Conservation (phyloP, 2,888 invertebrate species). For the Bellardia bayeri region DNA sequence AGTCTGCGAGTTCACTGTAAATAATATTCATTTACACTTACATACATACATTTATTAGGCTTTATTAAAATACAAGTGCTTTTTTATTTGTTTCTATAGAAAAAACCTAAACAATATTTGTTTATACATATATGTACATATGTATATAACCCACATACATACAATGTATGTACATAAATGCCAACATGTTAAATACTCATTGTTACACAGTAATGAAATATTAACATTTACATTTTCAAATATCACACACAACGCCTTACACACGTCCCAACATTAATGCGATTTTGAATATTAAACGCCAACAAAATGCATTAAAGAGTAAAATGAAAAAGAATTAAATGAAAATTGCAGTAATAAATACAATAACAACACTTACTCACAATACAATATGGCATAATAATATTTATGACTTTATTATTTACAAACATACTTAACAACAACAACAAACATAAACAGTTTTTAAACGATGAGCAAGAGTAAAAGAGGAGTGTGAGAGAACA, state of each 20-base stretch:
- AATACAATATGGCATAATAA: constrained; percentile 37
- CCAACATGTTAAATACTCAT: too few species aligned
- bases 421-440: background rate
- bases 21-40: background rate
- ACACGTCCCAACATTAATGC: constrained; percentile 26
- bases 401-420: constrained; percentile 67
- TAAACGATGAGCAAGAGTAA: background rate
- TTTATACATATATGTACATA: too few species aligned
- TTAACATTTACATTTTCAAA: constrained; percentile 9
- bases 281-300: constrained; percentile 40
- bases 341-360: constrained; percentile 51
- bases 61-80: constrained; percentile 2
- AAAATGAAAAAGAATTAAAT: constrained; percentile 37
- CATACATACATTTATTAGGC: background rate
- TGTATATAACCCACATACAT: too few species aligned
- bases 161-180: too few species aligned
- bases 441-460: background rate
- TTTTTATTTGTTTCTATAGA: constrained; percentile 5
- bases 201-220: background rate
- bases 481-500: constrained; percentile 6
- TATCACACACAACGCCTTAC: background rate
- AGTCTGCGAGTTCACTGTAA: too few species aligned
- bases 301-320: constrained; percentile 31
- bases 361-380: background rate
- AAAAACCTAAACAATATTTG: background rate